Conservation (phyloP, 2,797 vertebrate species). For the Enteromius radiatus region DNA sequence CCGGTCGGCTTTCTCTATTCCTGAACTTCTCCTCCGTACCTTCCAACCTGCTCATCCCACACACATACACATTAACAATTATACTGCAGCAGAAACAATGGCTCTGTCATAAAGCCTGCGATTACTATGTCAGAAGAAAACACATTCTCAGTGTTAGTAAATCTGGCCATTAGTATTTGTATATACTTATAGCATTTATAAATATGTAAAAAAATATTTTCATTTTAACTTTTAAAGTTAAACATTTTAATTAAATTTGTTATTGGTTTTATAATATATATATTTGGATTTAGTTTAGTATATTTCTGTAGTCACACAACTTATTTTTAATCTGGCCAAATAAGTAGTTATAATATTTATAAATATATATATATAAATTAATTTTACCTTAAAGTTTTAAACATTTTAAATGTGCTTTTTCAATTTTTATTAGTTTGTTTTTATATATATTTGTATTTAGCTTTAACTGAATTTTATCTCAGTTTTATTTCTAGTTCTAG, state of each 20-base stretch:
- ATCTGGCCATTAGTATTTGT: neutral
- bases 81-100: neutral
- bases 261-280: no score
- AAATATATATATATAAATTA: no score
- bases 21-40: constrained; percentile 95
- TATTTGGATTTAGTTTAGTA: no score
- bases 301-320: no score
- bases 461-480: neutral
- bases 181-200: neutral
- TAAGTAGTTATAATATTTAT: no score
- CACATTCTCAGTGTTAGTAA: neutral
- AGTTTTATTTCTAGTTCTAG: neutral
- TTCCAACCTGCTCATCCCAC: constrained; percentile 82
- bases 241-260: no score
- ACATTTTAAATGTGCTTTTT: neutral
- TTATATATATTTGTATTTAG: neutral
- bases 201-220: neutral
- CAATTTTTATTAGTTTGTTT: no score
- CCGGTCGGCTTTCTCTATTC: constrained; percentile 92
- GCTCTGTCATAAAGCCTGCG: neutral
- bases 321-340: neutral
- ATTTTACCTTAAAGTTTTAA: neutral
- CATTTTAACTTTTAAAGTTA: no score
- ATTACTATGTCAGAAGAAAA: no score
- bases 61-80: neutral